These are phyloP conservation scores for Axis porcinus DNA, from an alignment of 2,113 vertebrate species.

Conservation along the genomic window DNA sequence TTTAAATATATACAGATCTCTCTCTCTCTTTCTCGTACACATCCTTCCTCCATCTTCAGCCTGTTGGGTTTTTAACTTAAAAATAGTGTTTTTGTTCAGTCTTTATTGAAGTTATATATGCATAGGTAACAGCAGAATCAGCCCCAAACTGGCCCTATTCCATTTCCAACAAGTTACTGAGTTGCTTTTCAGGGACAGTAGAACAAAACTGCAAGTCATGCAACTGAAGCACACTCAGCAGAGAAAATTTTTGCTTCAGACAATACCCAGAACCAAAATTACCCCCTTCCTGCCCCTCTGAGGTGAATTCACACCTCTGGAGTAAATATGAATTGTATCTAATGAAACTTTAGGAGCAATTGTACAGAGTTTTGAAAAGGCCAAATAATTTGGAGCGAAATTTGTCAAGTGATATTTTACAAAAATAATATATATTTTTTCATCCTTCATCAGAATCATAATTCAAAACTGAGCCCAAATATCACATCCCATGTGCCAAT, in stretches of 20 bases:
- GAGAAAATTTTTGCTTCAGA: background rate
- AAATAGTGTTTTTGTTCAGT: background rate
- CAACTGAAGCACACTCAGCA: background rate
- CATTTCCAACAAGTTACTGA: background rate
- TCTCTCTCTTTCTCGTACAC: background rate
- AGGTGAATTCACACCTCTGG: background rate
- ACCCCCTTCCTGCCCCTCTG: background rate
- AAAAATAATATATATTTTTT: conserved; percentile 29
- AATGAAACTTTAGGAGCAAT: conserved; percentile 15
- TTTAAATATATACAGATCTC: background rate
- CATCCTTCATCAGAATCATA: conserved; percentile 16
- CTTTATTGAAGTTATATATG: background rate
- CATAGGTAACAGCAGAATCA: background rate
- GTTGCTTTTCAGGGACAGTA: background rate
- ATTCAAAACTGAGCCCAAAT: conserved; percentile 34
- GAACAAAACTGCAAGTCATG: background rate
- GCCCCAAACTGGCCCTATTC: background rate
- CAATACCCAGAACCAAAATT: background rate
- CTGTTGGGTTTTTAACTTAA: background rate
- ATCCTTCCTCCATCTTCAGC: background rate
- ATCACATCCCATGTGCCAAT: background rate
- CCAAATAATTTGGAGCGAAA: conserved; percentile 52
- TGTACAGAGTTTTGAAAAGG: conserved; percentile 9
- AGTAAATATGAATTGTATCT: conserved; percentile 12
- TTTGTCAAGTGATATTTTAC: conserved; percentile 47